Evolutionary conservation across 2,888 invertebrate species (phyloP), one percentile per base, ranked within the genome.

Genomic region (Ectobius pallidus): DNA sequence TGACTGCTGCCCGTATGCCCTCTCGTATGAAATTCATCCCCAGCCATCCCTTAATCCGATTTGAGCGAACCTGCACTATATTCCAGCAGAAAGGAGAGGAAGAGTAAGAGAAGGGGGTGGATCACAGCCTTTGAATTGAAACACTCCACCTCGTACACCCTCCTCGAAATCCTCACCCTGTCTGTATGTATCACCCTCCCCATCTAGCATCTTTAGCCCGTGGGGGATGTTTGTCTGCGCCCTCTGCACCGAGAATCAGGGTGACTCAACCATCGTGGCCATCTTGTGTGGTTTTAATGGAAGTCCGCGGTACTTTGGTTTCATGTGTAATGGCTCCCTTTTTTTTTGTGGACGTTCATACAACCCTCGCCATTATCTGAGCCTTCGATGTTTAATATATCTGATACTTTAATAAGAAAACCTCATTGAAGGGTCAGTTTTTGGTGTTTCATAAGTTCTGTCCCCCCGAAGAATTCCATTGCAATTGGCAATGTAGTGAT

Each of bases 11-110:
- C 55, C 55, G 25, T 7, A 44, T 22, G 39, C 65, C 46, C 65
- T 18, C 65, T 75, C 75, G 72, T 72, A 69, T 75, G 72, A 75
- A 75, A 75, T 75, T 74, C 74, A 73, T 74, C 75, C 73, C 69
- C 68, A 32, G 44, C 65, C 65, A 71, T 69, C 71, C 68, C 75
- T 75, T 75, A 75, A 75, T 75, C 75, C 75, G 75, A 75, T 75
- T 75, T 75, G 73, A 75, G 75, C 73, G 72, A 70, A 70, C 73
- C 52, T 73, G 69, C 61, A 68, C 71, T 61, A 65, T 73, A 65
- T 73, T 65, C 65, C 39, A 34, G 14, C 46, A 46, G 44, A 65
- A 65, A 46, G 44, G 58, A 7, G 18, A 46, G 46, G 18, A 11
- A 44, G 49, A 18, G 62, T n/a, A 18, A 25, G 67, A 30, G n/a